Evolutionary conservation across 2,888 invertebrate species (phyloP).

Genomic region (Andrena camellia): DNA sequence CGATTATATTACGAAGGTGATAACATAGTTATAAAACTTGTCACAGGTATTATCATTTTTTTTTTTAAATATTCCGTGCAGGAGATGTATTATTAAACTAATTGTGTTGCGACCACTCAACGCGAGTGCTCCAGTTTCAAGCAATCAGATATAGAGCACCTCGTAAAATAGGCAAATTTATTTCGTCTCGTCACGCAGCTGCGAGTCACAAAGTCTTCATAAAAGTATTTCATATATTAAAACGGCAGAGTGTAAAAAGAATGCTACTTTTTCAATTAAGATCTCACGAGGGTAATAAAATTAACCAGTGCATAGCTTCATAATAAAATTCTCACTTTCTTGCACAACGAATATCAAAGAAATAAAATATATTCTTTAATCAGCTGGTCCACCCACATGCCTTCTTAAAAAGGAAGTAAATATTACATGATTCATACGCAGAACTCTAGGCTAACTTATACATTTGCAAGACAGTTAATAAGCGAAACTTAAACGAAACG

Average conservation of each 20-base stretch:
- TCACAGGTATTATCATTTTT: neutral
- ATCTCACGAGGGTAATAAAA: neutral
- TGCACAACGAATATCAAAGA: neutral
- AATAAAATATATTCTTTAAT: neutral
- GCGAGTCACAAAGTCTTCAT: neutral
- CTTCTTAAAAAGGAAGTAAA: too few relatives aligned
- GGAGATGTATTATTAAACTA: neutral
- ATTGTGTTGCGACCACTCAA: conserved; percentile 3
- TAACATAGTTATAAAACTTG: neutral
- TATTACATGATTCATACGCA: too few relatives aligned
- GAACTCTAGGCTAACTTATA: too few relatives aligned
- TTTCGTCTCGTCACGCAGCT: conserved; percentile 13
- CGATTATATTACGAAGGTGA: neutral
- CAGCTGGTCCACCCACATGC: too few relatives aligned
- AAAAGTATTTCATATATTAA: neutral
- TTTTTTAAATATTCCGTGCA: conserved; percentile 3
- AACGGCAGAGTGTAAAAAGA: neutral
- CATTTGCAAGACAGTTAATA: too few relatives aligned
- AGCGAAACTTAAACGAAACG: too few relatives aligned
- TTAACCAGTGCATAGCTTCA: neutral
- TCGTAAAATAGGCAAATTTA: conserved; percentile 15
- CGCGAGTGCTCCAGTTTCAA: conserved; percentile 16
- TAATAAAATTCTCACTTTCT: too few relatives aligned
- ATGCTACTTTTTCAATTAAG: neutral
- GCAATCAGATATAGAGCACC: conserved; percentile 13